A percentile compares a stretch with the other conserved stretches of the same genome.
These are phyloP conservation scores for Helostoma temminkii DNA, from an alignment of 2,797 vertebrate genomes.

Conservation along the genomic window DNA sequence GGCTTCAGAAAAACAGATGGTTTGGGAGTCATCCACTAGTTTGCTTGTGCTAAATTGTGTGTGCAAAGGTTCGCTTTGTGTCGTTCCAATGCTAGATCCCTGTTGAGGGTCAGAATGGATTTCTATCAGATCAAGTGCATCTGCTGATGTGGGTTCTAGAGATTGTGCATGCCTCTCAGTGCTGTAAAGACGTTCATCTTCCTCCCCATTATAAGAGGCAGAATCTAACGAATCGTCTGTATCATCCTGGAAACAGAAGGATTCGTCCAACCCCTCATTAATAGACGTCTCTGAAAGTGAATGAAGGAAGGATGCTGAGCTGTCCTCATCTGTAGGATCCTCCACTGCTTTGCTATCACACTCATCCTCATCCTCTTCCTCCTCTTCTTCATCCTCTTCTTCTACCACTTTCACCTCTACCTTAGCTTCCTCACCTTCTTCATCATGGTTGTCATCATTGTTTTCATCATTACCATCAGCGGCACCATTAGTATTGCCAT, in stretches of 20 bases:
- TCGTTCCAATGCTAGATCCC: slow-evolving; percentile 66
- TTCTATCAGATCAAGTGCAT: slow-evolving; percentile 44
- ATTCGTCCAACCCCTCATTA: slow-evolving; percentile 92
- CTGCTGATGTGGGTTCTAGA: slow-evolving; percentile 62
- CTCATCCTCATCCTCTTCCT: slow-evolving; percentile 62
- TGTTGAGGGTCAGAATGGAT: slow-evolving; percentile 44
- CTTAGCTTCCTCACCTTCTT: slow-evolving; percentile 69
- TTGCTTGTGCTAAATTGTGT: slow-evolving; percentile 53
- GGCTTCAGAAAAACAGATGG: slow-evolving; percentile 58
- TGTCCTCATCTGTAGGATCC: slow-evolving; percentile 87
- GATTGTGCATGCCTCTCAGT: slow-evolving; percentile 89
- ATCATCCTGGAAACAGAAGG: slow-evolving; percentile 94
- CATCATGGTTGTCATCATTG: slow-evolving; percentile 48
- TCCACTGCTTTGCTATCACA: slow-evolving; percentile 73
- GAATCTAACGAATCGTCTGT: slow-evolving; percentile 92
- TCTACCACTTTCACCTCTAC: slow-evolving; percentile 78
- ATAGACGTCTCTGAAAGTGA: slow-evolving; percentile 96
- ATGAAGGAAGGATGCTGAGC: slow-evolving; percentile 93
- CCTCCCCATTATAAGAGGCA: slow-evolving; percentile 91
- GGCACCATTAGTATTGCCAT: slow-evolving; percentile 41
- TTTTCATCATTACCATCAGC: slow-evolving; percentile 42
- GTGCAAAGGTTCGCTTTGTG: slow-evolving; percentile 73
- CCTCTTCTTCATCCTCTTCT: slow-evolving; percentile 58
- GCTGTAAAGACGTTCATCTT: slow-evolving; percentile 90
- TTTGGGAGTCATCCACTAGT: slow-evolving; percentile 13